These are phyloP conservation scores for Beroe ovata DNA, from an alignment of 37 sponge, comb jelly and placozoan genomes.

Conservation along the genomic window DNA sequence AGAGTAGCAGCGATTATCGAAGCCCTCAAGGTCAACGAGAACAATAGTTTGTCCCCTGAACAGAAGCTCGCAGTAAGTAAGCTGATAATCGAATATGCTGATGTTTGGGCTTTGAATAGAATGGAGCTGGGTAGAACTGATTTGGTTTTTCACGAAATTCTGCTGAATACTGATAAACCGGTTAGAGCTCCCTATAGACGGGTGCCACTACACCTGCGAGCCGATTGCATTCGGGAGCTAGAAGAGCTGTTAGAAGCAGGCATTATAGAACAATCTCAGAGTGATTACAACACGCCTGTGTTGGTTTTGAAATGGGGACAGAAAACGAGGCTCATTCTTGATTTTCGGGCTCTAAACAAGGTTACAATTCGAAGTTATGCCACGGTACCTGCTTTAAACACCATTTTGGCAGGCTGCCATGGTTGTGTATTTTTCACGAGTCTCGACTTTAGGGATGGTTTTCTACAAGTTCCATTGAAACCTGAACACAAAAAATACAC, in stretches of 20 bases:
- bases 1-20: background rate
- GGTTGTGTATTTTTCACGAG: constrained; percentile 70
- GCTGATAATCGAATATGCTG: background rate
- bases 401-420: constrained; percentile 73
- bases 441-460: constrained; percentile 71
- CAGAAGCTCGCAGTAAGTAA: background rate
- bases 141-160: constrained; percentile 69
- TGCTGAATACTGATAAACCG: constrained; percentile 47
- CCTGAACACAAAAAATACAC: constrained; percentile 68
- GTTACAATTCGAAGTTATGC: constrained; percentile 73
- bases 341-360: constrained; percentile 76
- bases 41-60: background rate
- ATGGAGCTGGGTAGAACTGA: constrained; percentile 69
- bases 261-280: constrained; percentile 73
- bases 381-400: constrained; percentile 75
- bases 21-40: background rate
- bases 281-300: constrained; percentile 78
- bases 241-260: constrained; percentile 71
- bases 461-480: constrained; percentile 74
- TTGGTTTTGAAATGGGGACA: constrained; percentile 71
- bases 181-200: constrained; percentile 70
- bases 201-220: constrained; percentile 72
- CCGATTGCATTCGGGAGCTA: constrained; percentile 69
- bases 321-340: constrained; percentile 71
- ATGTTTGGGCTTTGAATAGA: background rate